Base-by-base conservation (phyloP, 30 jellyfish, hydroid and myxozoan genomes). In the Cassiopea xamachana region DNA sequence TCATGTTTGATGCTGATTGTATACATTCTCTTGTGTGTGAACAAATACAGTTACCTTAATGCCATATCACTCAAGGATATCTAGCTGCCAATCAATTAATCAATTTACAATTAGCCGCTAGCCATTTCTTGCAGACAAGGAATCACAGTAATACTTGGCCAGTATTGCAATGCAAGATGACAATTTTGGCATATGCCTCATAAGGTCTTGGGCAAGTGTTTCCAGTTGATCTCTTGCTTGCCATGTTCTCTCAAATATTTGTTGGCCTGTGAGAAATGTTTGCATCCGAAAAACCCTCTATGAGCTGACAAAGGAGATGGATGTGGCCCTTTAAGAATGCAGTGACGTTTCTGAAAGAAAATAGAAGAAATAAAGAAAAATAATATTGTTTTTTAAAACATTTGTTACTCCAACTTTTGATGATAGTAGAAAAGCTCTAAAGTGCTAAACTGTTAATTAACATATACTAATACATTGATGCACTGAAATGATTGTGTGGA, bases 221-320 rank as follows among this genome's bases (percentile, higher is more conserved):
- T 71, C 99, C 99, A 97, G 43, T 64, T 5, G 64, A 97, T 97
- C 43, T 86, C 90, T 43, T 17, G 71, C 64, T 91, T 94, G 2
- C 92, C 92, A 12, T 94, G 64, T 48, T 87, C 90, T 77, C 81
- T 47, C 6, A 97, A 95, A 77, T 97, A 97, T 68, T 82, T 87
- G 79, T 97, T 97, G 16, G 99, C 98, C 80, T 93, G 83, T 69
- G 99, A 97, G 78, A 97, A 97, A 81, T 97, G 99, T 79, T 92
- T 87, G 96, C 99, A 97, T 39, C 99, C 99, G 73, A 97, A 97
- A 85, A 97, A 97, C 1, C 99, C 99, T 64, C 99, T 97, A 83
- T 91, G 98, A 5, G 99, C 99, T 2, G 99, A 97, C 73, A 97
- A 86, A 19, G 99, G 99, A 1, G 99, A 94, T 39, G 99, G 99